Evolutionary conservation across 2,888 invertebrate genomes (phyloP), one percentile per base, ranked within the genome.

Genomic region (Calameuta pallipes): DNA sequence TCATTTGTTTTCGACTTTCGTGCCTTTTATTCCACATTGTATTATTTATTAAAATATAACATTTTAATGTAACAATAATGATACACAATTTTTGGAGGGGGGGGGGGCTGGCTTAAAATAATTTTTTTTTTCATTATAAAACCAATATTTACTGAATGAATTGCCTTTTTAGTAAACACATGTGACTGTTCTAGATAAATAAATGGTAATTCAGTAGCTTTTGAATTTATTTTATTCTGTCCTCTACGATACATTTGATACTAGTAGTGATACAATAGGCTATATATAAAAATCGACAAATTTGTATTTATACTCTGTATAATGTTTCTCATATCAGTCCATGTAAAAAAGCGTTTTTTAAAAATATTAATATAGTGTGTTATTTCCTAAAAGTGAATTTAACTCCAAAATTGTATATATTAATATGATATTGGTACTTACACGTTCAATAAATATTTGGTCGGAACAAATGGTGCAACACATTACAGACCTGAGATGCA

Each of bases 101-200:
- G 75, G 33, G 33, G 68, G 70, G 34, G 74, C 71, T 78, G 70
- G 30, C 70, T 74, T 78, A 76, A 78, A 77, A 81, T 75, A 69
- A 74, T 74, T 82, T 82, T 84, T 85, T 83, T 81, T 83, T 78
- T 80, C 36, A 81, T 82, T 84, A 85, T 80, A 82, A 83, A 86
- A 83, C 34, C 87, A 88, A 85, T 89, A 89, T 88, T 88, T 83
- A 87, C 82, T 82, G 78, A 82, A 85, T 84, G 83, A 41, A 75
- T 75, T 86, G 85, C 56, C 56, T 88, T 89, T 86, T 84, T 69
- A 75, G 75, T 84, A 83, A 81, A 87, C 85, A 85, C 85, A 87
- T 90, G 89, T 91, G 90, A 88, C 89, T 91, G 88, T 89, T 90
- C 87, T 90, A 89, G 88, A 89, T 90, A 88, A 90, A 89, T 88